These are phyloP conservation scores for Ochlodes sylvanus DNA, from an alignment of 2,888 invertebrate genomes.

Conservation along the genomic window DNA sequence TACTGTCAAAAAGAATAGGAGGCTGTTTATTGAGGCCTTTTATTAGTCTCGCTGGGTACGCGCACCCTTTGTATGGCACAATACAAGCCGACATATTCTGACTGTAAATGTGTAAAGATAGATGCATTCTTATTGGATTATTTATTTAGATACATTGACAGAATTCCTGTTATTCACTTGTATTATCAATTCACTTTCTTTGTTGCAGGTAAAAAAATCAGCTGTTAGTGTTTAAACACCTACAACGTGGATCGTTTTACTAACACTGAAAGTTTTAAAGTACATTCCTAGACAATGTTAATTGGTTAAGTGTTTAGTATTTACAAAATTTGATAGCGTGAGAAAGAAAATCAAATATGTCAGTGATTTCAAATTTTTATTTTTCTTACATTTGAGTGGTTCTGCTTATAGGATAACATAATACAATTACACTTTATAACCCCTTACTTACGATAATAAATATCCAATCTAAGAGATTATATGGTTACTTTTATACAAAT, in stretches of 20 bases:
- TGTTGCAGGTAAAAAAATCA: constrained; percentile 62
- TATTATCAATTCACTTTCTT: constrained; percentile 50
- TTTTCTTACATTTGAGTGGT: too few relatives aligned
- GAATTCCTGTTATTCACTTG: constrained; percentile 41
- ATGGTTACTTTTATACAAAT: too few relatives aligned
- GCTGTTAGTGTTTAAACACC: background rate
- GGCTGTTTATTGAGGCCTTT: constrained; percentile 68
- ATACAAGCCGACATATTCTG: constrained; percentile 59
- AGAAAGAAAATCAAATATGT: too few relatives aligned
- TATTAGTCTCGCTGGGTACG: constrained; percentile 60
- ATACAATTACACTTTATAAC: too few relatives aligned
- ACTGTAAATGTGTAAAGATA: constrained; percentile 58
- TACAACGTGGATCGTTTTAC: background rate
- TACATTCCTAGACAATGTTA: too few relatives aligned
- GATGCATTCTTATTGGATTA: constrained; percentile 37
- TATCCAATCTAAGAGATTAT: too few relatives aligned
- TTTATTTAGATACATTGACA: constrained; percentile 46
- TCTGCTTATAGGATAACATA: too few relatives aligned
- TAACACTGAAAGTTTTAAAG: constrained; percentile 22
- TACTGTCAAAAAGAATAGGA: constrained; percentile 65
- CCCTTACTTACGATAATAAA: too few relatives aligned
- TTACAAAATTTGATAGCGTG: too few relatives aligned
- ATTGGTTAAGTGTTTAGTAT: too few relatives aligned
- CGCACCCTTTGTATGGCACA: constrained; percentile 63
- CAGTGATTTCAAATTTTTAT: too few relatives aligned